A percentile compares a stretch with the other conserved stretches of the same genome.
Conservation (phyloP, 2,797 vertebrate species). For the Philypnodon macrostomus region DNA sequence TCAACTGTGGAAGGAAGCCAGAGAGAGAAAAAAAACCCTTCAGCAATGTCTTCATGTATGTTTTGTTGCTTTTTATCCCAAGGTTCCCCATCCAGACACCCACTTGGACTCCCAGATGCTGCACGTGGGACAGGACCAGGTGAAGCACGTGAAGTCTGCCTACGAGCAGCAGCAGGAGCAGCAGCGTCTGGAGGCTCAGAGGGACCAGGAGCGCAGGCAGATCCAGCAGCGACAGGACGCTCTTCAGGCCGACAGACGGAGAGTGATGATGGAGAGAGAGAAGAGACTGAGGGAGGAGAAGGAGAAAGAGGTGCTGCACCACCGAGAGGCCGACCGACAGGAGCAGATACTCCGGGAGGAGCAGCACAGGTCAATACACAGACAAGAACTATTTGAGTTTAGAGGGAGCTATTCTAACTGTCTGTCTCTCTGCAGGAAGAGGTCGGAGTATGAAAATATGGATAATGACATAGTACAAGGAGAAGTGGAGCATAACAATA, state of each 20-base stretch:
- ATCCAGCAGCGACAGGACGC: slow-evolving; percentile 81
- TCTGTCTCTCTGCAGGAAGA: slow-evolving; percentile 74
- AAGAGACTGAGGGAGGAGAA: slow-evolving; percentile 78
- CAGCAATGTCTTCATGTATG: no score
- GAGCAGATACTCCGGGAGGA: slow-evolving; percentile 73
- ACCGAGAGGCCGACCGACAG: slow-evolving; percentile 72
- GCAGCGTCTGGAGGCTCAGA: slow-evolving; percentile 79
- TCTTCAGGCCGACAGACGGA: slow-evolving; percentile 78
- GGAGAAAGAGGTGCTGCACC: slow-evolving; percentile 74
- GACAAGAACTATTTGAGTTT: not conserved
- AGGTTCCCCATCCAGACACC: slow-evolving; percentile 27
- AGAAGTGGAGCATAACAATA: slow-evolving; percentile 78
- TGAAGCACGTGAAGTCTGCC: slow-evolving; percentile 66
- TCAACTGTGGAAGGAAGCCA: no score
- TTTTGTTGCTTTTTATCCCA: not conserved
- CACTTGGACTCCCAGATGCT: not conserved
- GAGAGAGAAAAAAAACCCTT: no score
- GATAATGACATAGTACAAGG: slow-evolving; percentile 84
- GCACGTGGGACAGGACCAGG: slow-evolving; percentile 28
- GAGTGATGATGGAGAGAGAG: slow-evolving; percentile 74
- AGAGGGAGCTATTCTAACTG: not conserved
- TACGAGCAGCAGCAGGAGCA: slow-evolving; percentile 91
- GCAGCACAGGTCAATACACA: slow-evolving; percentile 71
- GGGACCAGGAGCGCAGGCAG: slow-evolving; percentile 77
- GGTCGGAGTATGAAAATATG: slow-evolving; percentile 79